Evolutionary conservation across 1,140 invertebrate genomes (phyloP).

Genomic region (Dendroctonus valens): DNA sequence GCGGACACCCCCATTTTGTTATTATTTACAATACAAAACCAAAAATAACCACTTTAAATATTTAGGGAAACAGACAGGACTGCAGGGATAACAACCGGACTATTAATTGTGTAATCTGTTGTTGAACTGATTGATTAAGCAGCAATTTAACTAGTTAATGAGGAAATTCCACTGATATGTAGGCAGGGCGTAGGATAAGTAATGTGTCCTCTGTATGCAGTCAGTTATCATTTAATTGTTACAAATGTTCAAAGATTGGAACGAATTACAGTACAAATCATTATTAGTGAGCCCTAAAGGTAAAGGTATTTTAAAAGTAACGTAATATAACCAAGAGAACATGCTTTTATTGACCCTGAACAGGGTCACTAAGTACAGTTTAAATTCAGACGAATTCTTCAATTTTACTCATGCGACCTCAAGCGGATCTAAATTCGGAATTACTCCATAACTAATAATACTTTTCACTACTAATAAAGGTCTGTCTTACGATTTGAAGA

Average conservation of each 20-base stretch:
- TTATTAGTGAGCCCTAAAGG: conserved; percentile 21
- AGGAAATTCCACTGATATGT: too few species aligned
- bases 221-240: too few species aligned
- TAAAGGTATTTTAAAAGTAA: conserved; percentile 15
- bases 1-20: neutral
- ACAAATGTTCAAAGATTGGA: too few species aligned
- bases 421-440: conserved; percentile 35
- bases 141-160: too few species aligned
- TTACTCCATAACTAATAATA: conserved; percentile 30
- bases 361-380: conserved; percentile 15
- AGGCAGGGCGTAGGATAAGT: too few species aligned
- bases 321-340: conserved; percentile 10
- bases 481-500: conserved; percentile 52
- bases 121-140: too few species aligned
- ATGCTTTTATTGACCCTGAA: conserved; percentile 33
- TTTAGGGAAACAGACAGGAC: too few species aligned
- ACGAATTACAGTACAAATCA: conserved; percentile 12
- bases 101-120: too few species aligned
- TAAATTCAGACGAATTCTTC: conserved; percentile 10
- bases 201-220: too few species aligned
- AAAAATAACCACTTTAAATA: too few species aligned
- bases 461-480: conserved; percentile 24
- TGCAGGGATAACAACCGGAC: neutral
- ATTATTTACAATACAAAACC: too few species aligned
- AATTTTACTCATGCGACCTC: conserved; percentile 38